These are phyloP conservation scores for Papilio glaucus DNA, from an alignment of 1,140 invertebrate genomes.

Conservation along the genomic window DNA sequence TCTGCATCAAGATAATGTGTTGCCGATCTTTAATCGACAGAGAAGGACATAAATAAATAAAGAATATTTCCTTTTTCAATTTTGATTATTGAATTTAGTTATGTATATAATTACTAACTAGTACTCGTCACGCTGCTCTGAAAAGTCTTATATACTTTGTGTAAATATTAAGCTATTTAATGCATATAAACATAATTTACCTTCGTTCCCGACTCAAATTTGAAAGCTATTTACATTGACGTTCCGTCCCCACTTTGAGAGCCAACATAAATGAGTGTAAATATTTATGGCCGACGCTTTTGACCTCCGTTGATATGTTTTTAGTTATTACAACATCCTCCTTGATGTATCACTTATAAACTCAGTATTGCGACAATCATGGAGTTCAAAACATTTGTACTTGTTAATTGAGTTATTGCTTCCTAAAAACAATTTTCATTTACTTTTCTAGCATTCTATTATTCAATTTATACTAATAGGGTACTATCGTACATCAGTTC, in stretches of 20 bases:
- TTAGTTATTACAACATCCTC: background rate
- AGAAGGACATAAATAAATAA: no score
- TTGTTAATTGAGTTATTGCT: background rate
- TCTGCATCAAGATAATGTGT: no score
- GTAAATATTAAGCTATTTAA: constrained; percentile 5
- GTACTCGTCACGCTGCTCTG: background rate
- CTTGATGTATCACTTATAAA: background rate
- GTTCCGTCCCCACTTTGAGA: background rate
- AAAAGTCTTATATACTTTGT: background rate
- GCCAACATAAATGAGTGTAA: background rate
- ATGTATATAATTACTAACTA: background rate
- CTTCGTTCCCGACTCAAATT: background rate
- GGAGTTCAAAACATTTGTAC: background rate
- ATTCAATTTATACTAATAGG: no score
- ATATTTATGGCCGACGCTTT: background rate
- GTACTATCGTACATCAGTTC: no score
- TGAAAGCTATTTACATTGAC: constrained; percentile 11
- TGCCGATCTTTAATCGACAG: no score
- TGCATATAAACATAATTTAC: constrained; percentile 21
- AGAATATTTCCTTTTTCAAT: no score
- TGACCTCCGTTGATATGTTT: background rate
- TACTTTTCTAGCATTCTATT: background rate
- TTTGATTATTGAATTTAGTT: no score
- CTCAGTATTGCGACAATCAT: no score
- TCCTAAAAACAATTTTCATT: background rate